These are phyloP conservation scores for Trachythela sp. DNA, from an alignment of 64 coral and sea anemone genomes.

Conservation along the genomic window DNA sequence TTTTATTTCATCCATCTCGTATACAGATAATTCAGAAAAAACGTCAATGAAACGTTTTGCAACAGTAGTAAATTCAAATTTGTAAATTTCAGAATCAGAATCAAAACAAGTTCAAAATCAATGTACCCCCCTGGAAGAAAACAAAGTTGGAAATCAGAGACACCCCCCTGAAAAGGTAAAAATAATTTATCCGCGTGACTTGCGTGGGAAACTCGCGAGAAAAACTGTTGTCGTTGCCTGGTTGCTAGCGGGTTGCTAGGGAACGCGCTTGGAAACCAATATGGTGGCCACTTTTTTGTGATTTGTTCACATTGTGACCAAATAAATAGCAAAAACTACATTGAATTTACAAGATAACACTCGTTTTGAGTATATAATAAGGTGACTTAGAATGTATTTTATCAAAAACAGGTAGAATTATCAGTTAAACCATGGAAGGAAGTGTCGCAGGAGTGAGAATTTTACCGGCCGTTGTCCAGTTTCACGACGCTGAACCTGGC, in stretches of 20 bases:
- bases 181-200: neutral
- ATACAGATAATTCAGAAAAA: neutral
- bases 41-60: neutral
- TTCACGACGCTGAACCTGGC: conserved; percentile 84
- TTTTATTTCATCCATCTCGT: neutral
- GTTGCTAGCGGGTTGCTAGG: conserved; percentile 4
- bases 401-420: neutral
- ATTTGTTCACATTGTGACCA: neutral
- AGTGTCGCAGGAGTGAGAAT: conserved; percentile 91
- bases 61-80: too few species aligned
- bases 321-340: neutral
- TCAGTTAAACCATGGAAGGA: conserved; percentile 61
- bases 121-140: too few species aligned
- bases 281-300: neutral
- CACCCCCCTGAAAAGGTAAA: neutral
- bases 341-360: neutral
- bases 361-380: neutral
- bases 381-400: neutral
- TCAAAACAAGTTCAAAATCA: neutral
- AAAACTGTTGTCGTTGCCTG: neutral
- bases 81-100: neutral
- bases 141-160: too few species aligned
- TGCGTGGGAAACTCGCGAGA: neutral
- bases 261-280: neutral
- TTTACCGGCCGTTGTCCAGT: conserved; percentile 87